A percentile compares a stretch with the other conserved stretches of the same genome.
phyloP scores from a whole-genome alignment of 2,797 vertebrate genomes.

The Eulemur mongoz region DNA sequence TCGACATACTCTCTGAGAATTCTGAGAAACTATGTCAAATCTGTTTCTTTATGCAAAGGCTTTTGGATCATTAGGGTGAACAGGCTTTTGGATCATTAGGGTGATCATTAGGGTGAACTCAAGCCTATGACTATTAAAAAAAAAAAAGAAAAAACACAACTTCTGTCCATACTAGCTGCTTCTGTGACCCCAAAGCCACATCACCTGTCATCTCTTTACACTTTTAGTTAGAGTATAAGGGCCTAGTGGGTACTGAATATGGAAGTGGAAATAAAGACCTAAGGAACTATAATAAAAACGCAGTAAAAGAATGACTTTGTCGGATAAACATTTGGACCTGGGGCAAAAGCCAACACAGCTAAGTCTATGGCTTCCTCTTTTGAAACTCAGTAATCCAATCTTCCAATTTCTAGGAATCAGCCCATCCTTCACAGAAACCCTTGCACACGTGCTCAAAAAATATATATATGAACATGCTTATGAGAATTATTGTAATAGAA shows the following conservation, averaged over 20 bases:
- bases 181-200: background rate
- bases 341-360: background rate
- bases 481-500: background rate
- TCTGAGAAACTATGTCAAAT: slow-evolving; percentile 15
- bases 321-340: background rate
- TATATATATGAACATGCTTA: background rate
- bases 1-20: background rate
- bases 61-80: slow-evolving; percentile 10
- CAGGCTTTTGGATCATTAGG: background rate
- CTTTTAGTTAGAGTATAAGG: background rate
- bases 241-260: background rate
- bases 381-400: background rate
- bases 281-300: background rate
- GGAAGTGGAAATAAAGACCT: background rate
- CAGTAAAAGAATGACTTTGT: background rate
- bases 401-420: slow-evolving; percentile 9
- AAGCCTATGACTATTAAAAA: background rate
- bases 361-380: background rate
- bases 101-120: background rate
- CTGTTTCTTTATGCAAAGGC: background rate
- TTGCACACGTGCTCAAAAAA: background rate
- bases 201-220: background rate
- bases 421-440: background rate
- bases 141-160: background rate
- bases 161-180: background rate